Evolutionary conservation across 2,113 vertebrate genomes (phyloP), one percentile per base, ranked within the genome.

Genomic region (Cercocebus atys): DNA sequence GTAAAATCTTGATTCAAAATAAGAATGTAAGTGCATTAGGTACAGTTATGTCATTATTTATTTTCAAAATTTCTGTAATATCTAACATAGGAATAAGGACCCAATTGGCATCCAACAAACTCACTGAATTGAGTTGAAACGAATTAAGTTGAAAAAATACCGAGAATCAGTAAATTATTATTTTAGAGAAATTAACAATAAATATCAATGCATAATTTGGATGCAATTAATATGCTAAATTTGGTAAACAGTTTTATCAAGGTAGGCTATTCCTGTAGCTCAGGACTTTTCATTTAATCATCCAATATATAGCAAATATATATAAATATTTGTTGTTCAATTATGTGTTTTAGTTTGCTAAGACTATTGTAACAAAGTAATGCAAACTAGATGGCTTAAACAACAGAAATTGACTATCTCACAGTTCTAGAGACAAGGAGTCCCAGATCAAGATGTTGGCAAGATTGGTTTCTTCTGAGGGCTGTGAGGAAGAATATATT

Each of bases 201-300:
- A 98, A 97, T 50, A 93, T 45, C 12, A 14, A 79, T 97, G 94
- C 85, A 82, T 94, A 95, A 95, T 97, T 97, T 88, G 93, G 91
- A 59, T 68, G 45, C 95, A 97, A 97, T 97, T 97, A 97, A 98
- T 96, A 96, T 95, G 94, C 90, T 95, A 86, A 94, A 93, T 47
- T 73, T 93, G 9, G 40, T 88, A 97, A 97, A 90, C 84, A 93
- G 78, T 80, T 95, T 93, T 97, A 97, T 96, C 94, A 86, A 97
- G 82, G 95, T 93, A 97, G 94, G 98, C 92, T 96, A 91, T 96
- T 93, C 95, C 88, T 88, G 52, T 70, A 91, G 73, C 73, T 64
- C 70, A 52, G 35, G 78, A 85, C 90, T 89, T 97, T 95, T 94
- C 43, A 73, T 94, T 93, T 92, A 82, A 94, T 96, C 70, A 94